Evolutionary conservation across 2,888 invertebrate genomes (phyloP), one percentile per base, ranked within the genome.

Genomic region (Perizoma affinitatum): DNA sequence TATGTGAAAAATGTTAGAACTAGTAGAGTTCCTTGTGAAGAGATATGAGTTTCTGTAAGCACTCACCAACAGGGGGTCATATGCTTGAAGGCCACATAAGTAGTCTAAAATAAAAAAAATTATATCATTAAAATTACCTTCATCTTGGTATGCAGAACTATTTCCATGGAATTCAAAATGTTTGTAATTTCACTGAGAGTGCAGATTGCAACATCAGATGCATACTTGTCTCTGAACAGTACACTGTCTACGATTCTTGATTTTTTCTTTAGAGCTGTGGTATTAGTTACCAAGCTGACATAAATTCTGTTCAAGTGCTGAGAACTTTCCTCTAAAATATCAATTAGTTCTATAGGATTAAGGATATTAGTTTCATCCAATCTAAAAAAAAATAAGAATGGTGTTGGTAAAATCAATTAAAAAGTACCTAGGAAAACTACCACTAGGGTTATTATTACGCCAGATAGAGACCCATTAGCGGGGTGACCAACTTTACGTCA

Each of bases 271-370:
- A 93, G 62, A 11, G 87, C 83, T 61, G 86, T 66, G 46, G 84
- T 86, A 52, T 86, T 91, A 33, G 89, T 84, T 55, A 87, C 70
- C 72, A 90, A 76, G 67, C 91, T 91, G 11, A 91, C 74, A 62
- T 89, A 85, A 59, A 92, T 85, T 68, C 87, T 84, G 62, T 89
- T 83, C 11, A 92, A 68, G 58, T 91, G 91, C 66, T 88, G 83
- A n/a, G 85, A 79, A 60, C 85, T 88, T 59, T 91, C 91, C 65
- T 87, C 87, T 35, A 92, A 66, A 44, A 90, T 72, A 60, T 88
- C 86, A 8, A 79, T 78, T 66, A 91, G 82, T 73, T 92, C 90
- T 67, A 61, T 73, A 51, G 72, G 69, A 47, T 74, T 84, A 68
- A 55, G 68, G 67, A 46, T 33, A 49, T 10, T 61, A n/a, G 41